Evolutionary conservation across 1,140 invertebrate species (phyloP).

Genomic region (Lordiphosa stackelbergi): DNA sequence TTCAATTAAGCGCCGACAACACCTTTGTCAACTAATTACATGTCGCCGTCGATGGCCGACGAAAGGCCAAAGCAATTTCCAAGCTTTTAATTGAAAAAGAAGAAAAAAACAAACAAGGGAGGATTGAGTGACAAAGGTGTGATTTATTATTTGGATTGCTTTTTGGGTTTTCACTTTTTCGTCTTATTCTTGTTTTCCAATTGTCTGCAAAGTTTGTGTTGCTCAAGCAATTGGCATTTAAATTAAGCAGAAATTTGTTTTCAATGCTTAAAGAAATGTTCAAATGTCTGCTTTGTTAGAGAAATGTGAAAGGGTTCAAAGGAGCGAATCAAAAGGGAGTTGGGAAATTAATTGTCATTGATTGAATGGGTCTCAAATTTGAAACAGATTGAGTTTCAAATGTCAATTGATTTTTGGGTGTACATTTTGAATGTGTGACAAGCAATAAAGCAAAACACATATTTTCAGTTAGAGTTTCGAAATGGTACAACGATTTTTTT

Average conservation of each 20-base stretch:
- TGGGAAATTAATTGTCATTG: constrained; percentile 20
- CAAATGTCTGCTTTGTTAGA: too few relatives aligned
- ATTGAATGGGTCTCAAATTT: too few relatives aligned
- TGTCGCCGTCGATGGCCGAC: constrained; percentile 33
- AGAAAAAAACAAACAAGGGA: neutral
- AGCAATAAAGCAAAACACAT: too few relatives aligned
- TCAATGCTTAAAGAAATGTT: constrained; percentile 11
- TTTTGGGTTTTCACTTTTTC: constrained; percentile 20
- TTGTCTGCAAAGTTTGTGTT: constrained; percentile 38
- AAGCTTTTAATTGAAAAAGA: neutral
- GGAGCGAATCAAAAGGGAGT: neutral
- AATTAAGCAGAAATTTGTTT: constrained; percentile 40
- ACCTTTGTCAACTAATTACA: constrained; percentile 70
- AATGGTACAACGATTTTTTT: too few relatives aligned
- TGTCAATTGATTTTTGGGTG: too few relatives aligned
- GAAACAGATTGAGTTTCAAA: too few relatives aligned
- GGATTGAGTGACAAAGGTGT: constrained; percentile 67
- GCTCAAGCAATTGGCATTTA: constrained; percentile 19
- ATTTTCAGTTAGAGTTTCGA: too few relatives aligned
- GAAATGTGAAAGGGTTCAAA: constrained; percentile 3
- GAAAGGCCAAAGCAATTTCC: constrained; percentile 43
- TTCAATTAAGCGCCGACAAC: constrained; percentile 56
- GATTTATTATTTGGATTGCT: constrained; percentile 65
- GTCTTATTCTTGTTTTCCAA: constrained; percentile 15
- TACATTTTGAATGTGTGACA: too few relatives aligned